Conservation (phyloP, 2,113 vertebrate genomes). For the Engystomops pustulosus region DNA sequence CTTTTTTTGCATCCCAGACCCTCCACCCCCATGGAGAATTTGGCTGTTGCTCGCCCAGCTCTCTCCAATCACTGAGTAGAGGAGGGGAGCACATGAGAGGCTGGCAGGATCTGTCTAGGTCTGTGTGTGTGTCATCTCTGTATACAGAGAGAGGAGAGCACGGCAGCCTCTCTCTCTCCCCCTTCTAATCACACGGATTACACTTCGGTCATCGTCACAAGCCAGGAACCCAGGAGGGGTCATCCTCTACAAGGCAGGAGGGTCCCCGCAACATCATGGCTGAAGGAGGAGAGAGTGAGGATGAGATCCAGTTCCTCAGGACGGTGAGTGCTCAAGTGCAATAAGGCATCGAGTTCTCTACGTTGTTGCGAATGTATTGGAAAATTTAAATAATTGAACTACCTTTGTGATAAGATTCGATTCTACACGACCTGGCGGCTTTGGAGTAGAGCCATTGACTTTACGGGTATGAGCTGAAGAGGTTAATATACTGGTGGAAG, state of each 20-base stretch:
- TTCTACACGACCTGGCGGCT: neutral
- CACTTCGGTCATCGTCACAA: constrained; percentile 16
- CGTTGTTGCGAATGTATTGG: neutral
- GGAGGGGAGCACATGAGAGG: constrained; percentile 35
- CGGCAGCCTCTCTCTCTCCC: constrained; percentile 58
- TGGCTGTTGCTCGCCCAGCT: neutral
- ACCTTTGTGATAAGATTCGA: neutral
- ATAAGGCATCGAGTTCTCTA: constrained; percentile 29
- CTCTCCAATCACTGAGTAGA: constrained; percentile 59
- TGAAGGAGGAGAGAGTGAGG: constrained; percentile 89
- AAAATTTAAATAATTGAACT: neutral
- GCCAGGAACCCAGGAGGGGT: neutral
- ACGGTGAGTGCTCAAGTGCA: constrained; percentile 79
- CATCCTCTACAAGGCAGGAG: constrained; percentile 11
- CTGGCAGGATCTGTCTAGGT: constrained; percentile 26
- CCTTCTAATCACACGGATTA: constrained; percentile 32
- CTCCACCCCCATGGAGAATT: neutral
- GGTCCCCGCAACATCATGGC: constrained; percentile 78
- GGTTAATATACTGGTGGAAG: constrained; percentile 9
- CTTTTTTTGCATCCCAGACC: neutral
- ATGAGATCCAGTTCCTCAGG: constrained; percentile 91
- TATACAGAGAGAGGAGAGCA: constrained; percentile 53
- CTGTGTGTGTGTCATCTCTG: constrained; percentile 40
- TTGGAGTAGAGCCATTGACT: neutral
- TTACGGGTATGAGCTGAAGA: neutral